phyloP scores from a whole-genome alignment of 2,113 vertebrate species.

The Upupa epops region DNA sequence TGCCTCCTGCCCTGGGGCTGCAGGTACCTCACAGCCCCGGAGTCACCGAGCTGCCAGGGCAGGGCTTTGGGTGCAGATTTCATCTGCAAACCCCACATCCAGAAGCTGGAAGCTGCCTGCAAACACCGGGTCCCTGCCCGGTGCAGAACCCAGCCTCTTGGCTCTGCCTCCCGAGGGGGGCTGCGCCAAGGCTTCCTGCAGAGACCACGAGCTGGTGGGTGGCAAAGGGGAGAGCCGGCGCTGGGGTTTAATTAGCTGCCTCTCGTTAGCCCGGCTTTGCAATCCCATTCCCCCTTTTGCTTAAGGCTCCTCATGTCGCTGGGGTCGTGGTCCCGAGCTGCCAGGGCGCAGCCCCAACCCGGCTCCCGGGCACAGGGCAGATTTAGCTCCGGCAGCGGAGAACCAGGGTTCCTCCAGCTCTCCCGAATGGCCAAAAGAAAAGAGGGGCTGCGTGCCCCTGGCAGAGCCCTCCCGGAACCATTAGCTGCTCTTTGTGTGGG shows the following conservation, averaged over 20 bases:
- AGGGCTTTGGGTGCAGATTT: not conserved
- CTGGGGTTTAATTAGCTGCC: not conserved
- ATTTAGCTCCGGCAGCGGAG: not conserved
- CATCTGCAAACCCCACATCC: not conserved
- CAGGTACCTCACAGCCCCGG: not conserved
- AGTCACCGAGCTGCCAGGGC: not conserved
- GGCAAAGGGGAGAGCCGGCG: not conserved
- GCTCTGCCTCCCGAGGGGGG: too few species aligned
- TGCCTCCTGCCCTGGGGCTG: not conserved
- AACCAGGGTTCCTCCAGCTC: not conserved
- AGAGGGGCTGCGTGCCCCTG: not conserved
- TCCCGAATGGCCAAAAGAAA: not conserved
- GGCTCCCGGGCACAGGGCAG: fast-evolving
- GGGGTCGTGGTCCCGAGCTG: not conserved
- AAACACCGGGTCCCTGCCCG: fast-evolving
- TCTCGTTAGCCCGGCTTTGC: fast-evolving
- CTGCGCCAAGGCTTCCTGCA: not conserved
- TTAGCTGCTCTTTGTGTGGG: not conserved
- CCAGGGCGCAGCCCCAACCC: not conserved
- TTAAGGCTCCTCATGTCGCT: not conserved
- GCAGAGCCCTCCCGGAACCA: not conserved
- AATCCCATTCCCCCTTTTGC: not conserved
- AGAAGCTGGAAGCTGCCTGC: not conserved
- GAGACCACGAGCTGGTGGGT: not conserved
- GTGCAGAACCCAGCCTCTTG: not conserved